Evolutionary conservation across 1,140 invertebrate species (phyloP).

Genomic region (Drosophila insularis): DNA sequence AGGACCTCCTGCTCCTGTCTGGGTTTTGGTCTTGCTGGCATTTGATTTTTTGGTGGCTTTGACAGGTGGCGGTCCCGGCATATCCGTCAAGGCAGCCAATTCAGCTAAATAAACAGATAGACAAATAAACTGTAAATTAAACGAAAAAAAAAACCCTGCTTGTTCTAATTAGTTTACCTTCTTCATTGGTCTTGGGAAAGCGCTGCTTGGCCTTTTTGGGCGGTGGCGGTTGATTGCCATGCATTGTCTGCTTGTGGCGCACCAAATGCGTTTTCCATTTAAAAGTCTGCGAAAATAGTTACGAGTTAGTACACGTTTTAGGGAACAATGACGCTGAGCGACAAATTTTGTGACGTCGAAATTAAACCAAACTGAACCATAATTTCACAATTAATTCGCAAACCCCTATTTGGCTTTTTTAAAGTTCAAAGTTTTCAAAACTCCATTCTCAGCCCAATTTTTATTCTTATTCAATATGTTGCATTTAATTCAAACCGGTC

Average conservation of each 20-base stretch:
- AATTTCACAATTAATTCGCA: no score
- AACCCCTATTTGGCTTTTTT: no score
- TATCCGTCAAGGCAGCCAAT: constrained; percentile 66
- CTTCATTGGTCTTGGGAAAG: constrained; percentile 74
- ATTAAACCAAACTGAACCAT: no score
- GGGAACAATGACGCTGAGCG: no score
- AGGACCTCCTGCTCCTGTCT: constrained; percentile 24
- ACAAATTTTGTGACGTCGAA: no score
- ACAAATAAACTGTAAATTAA: background rate
- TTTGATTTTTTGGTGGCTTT: constrained; percentile 74
- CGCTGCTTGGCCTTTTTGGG: constrained; percentile 78
- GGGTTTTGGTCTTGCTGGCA: constrained; percentile 70
- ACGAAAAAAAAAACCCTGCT: no score
- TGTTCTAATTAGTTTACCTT: constrained; percentile 32
- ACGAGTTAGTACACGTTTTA: background rate
- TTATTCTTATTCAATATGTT: no score
- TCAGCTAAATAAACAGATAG: constrained; percentile 32
- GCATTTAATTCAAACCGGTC: no score
- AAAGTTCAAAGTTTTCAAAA: no score
- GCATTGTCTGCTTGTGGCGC: constrained; percentile 78
- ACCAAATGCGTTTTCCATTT: constrained; percentile 82
- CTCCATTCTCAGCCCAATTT: no score
- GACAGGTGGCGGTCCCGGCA: constrained; percentile 78
- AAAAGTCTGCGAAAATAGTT: constrained; percentile 56
- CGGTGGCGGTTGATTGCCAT: constrained; percentile 76